Evolutionary conservation across 1,140 invertebrate species (phyloP).

Genomic region (Drosophila quadrilineata): DNA sequence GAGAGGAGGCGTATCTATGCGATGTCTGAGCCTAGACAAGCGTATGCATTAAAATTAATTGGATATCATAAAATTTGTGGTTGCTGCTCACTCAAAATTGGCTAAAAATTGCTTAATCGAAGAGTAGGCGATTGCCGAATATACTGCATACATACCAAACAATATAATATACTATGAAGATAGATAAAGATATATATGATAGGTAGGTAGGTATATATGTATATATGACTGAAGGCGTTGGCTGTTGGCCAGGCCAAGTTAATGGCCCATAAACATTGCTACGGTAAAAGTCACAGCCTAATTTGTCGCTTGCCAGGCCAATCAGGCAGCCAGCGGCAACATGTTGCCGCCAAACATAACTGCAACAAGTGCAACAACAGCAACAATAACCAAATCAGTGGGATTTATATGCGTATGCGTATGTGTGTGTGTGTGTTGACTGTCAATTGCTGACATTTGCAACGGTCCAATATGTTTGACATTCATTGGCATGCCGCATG

Average conservation of each 20-base stretch:
- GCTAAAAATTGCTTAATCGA: slow-evolving; percentile 66
- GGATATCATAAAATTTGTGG: slow-evolving; percentile 66
- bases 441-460: slow-evolving; percentile 76
- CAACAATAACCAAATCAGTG: slow-evolving; percentile 11
- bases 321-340: slow-evolving; percentile 55
- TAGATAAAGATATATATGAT: too few relatives aligned
- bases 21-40: slow-evolving; percentile 37
- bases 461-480: slow-evolving; percentile 74
- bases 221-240: slow-evolving; percentile 52
- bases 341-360: slow-evolving; percentile 51
- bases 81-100: slow-evolving; percentile 27
- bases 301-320: slow-evolving; percentile 74
- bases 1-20: slow-evolving; percentile 34
- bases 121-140: slow-evolving; percentile 29
- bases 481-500: slow-evolving; percentile 69
- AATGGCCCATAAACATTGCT: slow-evolving; percentile 68
- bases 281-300: slow-evolving; percentile 69
- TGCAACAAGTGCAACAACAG: slow-evolving; percentile 61
- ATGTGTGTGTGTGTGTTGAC: slow-evolving; percentile 42
- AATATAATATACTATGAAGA: too few relatives aligned
- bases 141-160: too few relatives aligned
- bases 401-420: slow-evolving; percentile 3
- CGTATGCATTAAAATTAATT: slow-evolving; percentile 71
- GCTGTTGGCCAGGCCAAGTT: slow-evolving; percentile 38
- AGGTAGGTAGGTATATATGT: too few relatives aligned